Conservation (phyloP, 1,140 invertebrate species). For the Pseudoatta argentina region DNA sequence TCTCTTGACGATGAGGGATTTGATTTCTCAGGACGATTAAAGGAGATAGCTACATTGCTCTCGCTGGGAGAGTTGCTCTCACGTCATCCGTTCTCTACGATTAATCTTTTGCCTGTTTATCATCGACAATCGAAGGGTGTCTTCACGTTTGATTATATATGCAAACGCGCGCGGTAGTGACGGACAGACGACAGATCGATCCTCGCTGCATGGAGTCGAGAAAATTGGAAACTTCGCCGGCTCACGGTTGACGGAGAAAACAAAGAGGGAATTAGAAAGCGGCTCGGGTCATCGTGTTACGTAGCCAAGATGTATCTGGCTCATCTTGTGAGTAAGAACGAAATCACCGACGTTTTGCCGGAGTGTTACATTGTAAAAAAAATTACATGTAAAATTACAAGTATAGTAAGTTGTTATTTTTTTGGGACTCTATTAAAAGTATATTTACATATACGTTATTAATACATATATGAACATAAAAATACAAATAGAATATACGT, state of each 20-base stretch:
- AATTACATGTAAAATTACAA: too few species aligned
- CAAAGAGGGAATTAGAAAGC: slow-evolving; percentile 53
- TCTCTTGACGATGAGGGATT: neutral
- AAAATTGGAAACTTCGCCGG: neutral
- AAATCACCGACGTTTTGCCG: neutral
- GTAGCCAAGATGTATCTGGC: slow-evolving; percentile 59
- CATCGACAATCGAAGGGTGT: neutral
- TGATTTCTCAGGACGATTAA: neutral
- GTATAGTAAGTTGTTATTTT: too few species aligned
- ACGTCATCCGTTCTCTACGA: neutral
- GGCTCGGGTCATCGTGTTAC: neutral
- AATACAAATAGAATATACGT: too few species aligned
- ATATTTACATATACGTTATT: too few species aligned
- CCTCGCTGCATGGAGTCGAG: neutral
- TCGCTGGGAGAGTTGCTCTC: neutral
- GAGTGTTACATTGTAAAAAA: too few species aligned
- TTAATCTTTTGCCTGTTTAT: neutral
- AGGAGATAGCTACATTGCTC: neutral
- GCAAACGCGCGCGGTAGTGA: neutral
- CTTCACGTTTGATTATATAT: slow-evolving; percentile 15
- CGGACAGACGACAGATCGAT: slow-evolving; percentile 22
- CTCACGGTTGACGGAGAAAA: neutral
- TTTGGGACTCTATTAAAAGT: too few species aligned
- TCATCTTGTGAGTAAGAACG: slow-evolving; percentile 63
- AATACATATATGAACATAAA: too few species aligned